Evolutionary conservation across 2,888 invertebrate genomes (phyloP).

Genomic region (Stenoptilia bipunctidactyla): DNA sequence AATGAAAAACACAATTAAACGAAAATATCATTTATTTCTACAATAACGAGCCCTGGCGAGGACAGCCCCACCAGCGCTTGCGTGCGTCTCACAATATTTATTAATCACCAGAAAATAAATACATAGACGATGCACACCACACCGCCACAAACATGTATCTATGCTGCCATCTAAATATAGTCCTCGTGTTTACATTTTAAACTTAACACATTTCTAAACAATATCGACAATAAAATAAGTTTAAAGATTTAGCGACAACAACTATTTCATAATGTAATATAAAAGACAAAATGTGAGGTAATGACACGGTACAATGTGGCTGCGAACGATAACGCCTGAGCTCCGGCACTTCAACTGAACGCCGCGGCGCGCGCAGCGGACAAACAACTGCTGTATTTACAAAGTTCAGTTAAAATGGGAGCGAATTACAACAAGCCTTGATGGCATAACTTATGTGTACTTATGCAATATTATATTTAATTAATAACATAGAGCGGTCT

Average conservation of each 20-base stretch:
- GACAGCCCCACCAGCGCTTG: slow-evolving; percentile 34
- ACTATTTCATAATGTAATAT: slow-evolving; percentile 39
- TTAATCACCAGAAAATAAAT: slow-evolving; percentile 58
- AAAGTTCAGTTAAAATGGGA: slow-evolving; percentile 38
- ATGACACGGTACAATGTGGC: slow-evolving; percentile 51
- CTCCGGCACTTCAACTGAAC: not conserved
- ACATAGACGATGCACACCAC: slow-evolving; percentile 43
- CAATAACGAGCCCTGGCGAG: slow-evolving; percentile 46
- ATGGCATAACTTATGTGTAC: slow-evolving; percentile 32
- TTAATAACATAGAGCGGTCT: slow-evolving; percentile 28
- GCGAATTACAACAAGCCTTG: slow-evolving; percentile 36
- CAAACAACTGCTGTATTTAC: not conserved
- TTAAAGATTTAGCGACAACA: slow-evolving; percentile 58
- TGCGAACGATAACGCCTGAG: slow-evolving; percentile 16
- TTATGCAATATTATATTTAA: slow-evolving; percentile 24
- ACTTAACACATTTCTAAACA: slow-evolving; percentile 50
- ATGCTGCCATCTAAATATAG: slow-evolving; percentile 53
- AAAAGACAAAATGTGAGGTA: slow-evolving; percentile 60
- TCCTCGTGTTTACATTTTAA: slow-evolving; percentile 41
- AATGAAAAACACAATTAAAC: slow-evolving; percentile 43
- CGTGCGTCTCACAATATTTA: slow-evolving; percentile 59
- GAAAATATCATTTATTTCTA: slow-evolving; percentile 72
- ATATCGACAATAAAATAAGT: slow-evolving; percentile 49
- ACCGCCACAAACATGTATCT: slow-evolving; percentile 46
- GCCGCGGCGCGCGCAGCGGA: not conserved